Base-by-base conservation (phyloP, 2,888 invertebrate species). In the Drosophila barbarae region DNA sequence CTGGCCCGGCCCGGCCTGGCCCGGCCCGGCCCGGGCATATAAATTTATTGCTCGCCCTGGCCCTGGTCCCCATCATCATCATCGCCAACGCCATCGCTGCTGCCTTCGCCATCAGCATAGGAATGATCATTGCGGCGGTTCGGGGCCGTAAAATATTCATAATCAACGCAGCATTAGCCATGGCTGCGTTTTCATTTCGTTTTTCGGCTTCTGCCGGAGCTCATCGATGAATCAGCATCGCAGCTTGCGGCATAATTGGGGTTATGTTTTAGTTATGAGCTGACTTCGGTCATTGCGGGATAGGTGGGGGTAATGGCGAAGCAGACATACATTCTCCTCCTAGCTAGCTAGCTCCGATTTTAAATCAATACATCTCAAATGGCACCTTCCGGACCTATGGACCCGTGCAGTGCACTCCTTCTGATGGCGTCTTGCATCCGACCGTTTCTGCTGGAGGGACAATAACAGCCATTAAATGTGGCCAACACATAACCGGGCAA, bases 401-500 rank as follows among this genome's bases (percentile, higher is more conserved):
- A 23, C 35, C 61, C 3, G 13, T 8, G 13, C 35, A 41, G 32
- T 54, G 46, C 52, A 36, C 44, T 21, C 47, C 30, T 35, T 13
- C 57, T 51, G 41, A 39, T 15, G 15, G 12, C 61, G 53, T n/a
- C 47, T 41, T 55, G 49, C 55, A 49, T 44, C 21, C 28, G 28
- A 23, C 53, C 18, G 26, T 23, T 15, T 26, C 35, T 54, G 51
- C 28, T 5, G 23, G 12, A 52, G 53, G 53, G 72, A 79, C 81
- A 81, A 79, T 79, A 79, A 77, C 79, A 79, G 71, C 75, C 79
- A 79, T 81, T 81, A 77, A 81, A 72, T 74, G 65, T 73, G 81
- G 66, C 77, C 79, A 79, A 71, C 79, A 79, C 79, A 81, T 79
- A 79, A 76, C 76, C 70, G 77, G 79, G 79, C 79, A 80, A 85